Percentiles rank a stretch among this genome's conserved stretches.
Conservation (phyloP, 2,797 vertebrate species). For the Sebastolobus alascanus region DNA sequence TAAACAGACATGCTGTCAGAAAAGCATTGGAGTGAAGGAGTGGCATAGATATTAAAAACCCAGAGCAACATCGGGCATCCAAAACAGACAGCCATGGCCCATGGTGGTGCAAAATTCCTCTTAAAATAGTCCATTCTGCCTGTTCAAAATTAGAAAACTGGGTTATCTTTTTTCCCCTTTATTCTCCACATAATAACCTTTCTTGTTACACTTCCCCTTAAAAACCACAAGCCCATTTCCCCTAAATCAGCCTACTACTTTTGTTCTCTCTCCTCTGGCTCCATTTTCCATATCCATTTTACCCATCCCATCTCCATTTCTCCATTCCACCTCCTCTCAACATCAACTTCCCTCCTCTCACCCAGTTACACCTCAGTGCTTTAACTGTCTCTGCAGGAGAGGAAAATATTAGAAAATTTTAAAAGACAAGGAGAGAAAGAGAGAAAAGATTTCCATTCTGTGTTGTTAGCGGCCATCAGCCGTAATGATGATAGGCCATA, state of each 20-base stretch:
- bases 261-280: conserved; percentile 18
- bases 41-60: conserved; percentile 55
- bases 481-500: conserved; percentile 55
- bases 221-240: conserved; percentile 5
- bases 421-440: conserved; percentile 6
- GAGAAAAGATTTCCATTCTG: conserved; percentile 35
- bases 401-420: conserved; percentile 30
- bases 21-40: conserved; percentile 46
- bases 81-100: conserved; percentile 4
- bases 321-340: conserved; percentile 39
- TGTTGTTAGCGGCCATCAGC: conserved; percentile 55
- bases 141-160: background rate
- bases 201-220: background rate
- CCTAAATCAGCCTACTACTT: conserved; percentile 8
- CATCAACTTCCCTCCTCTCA: conserved; percentile 35
- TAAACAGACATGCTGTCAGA: conserved; percentile 71
- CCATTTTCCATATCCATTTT: conserved; percentile 47
- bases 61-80: conserved; percentile 32
- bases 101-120: background rate
- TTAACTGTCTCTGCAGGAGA: conserved; percentile 27
- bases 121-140: conserved; percentile 3
- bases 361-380: conserved; percentile 27
- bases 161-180: background rate
- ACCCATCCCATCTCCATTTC: conserved; percentile 47
- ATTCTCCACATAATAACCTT: background rate